These are phyloP conservation scores for Eupithecia abbreviata DNA, from an alignment of 2,888 invertebrate species.

Conservation along the genomic window DNA sequence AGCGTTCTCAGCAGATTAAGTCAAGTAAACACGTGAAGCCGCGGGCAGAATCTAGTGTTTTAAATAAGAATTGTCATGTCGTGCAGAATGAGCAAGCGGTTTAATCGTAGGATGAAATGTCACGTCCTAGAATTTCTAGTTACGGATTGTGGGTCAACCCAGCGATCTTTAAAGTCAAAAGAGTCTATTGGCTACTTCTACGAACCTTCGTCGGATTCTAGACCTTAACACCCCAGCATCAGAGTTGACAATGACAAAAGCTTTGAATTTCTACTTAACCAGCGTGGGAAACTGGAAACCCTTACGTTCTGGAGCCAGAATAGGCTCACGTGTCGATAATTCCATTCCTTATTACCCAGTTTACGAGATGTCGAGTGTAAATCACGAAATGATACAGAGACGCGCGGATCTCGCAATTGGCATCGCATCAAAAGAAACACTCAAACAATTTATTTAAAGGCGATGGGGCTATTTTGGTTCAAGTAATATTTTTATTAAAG, in stretches of 20 bases:
- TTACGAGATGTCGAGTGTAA: conserved; percentile 12
- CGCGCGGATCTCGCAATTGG: conserved; percentile 41
- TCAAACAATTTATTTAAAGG: conserved; percentile 39
- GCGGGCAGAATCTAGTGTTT: not conserved
- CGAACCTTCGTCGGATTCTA: not conserved
- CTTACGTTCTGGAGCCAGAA: conserved; percentile 16
- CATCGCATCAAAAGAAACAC: conserved; percentile 48
- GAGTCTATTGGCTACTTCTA: not conserved
- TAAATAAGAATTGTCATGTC: not conserved
- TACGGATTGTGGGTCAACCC: not conserved
- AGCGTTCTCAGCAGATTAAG: no score
- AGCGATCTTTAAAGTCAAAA: not conserved
- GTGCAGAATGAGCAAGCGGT: not conserved
- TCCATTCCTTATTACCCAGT: conserved; percentile 18
- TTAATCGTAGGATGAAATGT: not conserved
- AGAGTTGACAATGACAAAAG: conserved; percentile 2
- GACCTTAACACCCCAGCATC: not conserved
- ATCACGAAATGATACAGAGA: conserved; percentile 11
- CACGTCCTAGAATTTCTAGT: not conserved
- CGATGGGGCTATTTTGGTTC: conserved; percentile 23
- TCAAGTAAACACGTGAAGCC: not conserved
- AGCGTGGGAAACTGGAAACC: conserved; percentile 23
- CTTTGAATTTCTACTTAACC: not conserved
- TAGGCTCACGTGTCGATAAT: conserved; percentile 27
- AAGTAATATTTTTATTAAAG: conserved; percentile 2